Percentiles rank a stretch among this genome's conserved stretches.
Conservation (phyloP, 2,888 invertebrate species). For the Dynastes hyllus region DNA sequence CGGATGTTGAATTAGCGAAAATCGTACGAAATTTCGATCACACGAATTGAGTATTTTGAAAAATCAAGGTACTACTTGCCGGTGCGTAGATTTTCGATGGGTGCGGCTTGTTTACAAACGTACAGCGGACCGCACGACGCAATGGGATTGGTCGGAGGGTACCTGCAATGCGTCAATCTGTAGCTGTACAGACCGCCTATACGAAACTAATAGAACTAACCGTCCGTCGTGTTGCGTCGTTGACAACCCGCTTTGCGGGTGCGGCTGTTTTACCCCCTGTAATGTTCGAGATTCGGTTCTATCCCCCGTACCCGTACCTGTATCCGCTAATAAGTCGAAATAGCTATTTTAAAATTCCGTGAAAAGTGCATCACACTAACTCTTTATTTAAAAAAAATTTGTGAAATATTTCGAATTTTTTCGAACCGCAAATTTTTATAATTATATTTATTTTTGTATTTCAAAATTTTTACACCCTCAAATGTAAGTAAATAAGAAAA, state of each 20-base stretch:
- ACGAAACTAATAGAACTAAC: conserved; percentile 58
- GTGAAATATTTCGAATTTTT: conserved; percentile 4
- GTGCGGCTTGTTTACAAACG: conserved; percentile 83
- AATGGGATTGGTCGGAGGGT: conserved; percentile 85
- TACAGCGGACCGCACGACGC: conserved; percentile 74
- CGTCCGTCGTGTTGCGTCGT: conserved; percentile 65
- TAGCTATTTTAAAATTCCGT: background rate
- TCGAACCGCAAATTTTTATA: background rate
- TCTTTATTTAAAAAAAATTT: background rate
- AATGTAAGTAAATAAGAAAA: no score
- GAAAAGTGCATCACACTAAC: background rate
- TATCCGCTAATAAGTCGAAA: background rate
- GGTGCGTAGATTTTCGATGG: conserved; percentile 77
- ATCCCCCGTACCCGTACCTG: background rate
- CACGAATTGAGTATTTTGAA: conserved; percentile 19
- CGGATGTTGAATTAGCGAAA: background rate
- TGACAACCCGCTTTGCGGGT: conserved; percentile 66
- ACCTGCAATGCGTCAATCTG: conserved; percentile 90
- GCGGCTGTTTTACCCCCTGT: conserved; percentile 64
- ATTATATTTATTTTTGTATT: no score
- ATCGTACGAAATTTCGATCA: background rate
- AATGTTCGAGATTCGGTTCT: conserved; percentile 8
- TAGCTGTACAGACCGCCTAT: conserved; percentile 69
- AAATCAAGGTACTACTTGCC: conserved; percentile 71
- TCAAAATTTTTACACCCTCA: no score